Evolutionary conservation across 2,888 invertebrate genomes (phyloP), one percentile per base, ranked within the genome.

Genomic region (Drosophila leonis): DNA sequence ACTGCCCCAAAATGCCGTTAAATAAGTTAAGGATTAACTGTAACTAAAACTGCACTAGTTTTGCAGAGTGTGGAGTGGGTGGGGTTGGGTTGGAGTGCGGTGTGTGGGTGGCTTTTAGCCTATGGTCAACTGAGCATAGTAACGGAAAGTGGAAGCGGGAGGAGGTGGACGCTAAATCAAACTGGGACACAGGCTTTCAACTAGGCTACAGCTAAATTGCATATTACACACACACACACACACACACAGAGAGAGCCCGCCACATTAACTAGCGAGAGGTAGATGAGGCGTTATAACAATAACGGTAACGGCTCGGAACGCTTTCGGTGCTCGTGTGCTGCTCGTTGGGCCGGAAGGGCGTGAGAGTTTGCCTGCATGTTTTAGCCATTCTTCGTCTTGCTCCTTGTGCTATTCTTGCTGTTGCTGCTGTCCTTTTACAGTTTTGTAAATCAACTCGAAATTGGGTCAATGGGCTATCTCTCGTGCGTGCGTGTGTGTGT

Each of bases 401-500:
- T 24, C 13, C 29, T 31, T 49, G 18, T 5, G 27, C n/a, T n/a
- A 15, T 46, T 46, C 52, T 56, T 60, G 52, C 55, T 72, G 52
- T 59, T 72, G 31, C 71, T 78, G 49, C 59, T 67, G 61, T 68
- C 54, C 68, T 71, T 61, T 80, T 68, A 56, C 65, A 72, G 67
- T 87, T 79, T 78, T 80, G 78, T 82, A 87, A 89, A 88, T 88
- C 85, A 85, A 83, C 82, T 79, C 49, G 78, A 90, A 92, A 91
- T 89, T 91, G 69, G 91, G 91, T 91, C 91, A 91, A 90, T 89
- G 90, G 91, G 88, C 85, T 90, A 82, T 90, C 88, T 90, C 88
- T 80, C 74, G 35, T 31, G n/a, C 49, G 48, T 44, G 24, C 7
- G 37, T 46, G 24, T 27, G 29, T 61, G 49, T 56, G 57, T 64